Base-by-base conservation (phyloP, 92 coral and sea anemone species). In the Palythoa heliodiscus region DNA sequence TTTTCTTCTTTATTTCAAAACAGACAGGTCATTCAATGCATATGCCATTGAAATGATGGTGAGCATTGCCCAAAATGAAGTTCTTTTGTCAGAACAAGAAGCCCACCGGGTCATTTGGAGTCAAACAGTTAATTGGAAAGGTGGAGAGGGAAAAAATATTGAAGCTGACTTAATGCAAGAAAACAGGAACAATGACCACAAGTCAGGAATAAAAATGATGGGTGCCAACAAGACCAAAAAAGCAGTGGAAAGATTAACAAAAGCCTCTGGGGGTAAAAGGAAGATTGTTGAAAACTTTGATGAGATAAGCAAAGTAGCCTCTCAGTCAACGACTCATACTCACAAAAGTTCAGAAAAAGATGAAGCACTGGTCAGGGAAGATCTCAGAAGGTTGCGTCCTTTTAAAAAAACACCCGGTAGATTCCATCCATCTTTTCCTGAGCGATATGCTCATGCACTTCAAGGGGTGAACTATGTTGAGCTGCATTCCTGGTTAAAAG, bases 201-300 rank as follows among this genome's bases (percentile, higher is more conserved):
- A 29, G 1, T 29, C 35, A 29, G 35, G 35, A 29, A 29, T 29
- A 0, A 29, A 29, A 1, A 29, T 29, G 35, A 29, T 29, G 35
- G 35, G 35, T 29, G 35, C 35, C 35, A 29, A 29, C 35, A 29
- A 29, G 35, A 29, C 35, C 35, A 29, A 29, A 29, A 89, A 82
- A 86, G 89, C 92, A 14, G 73, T 89, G n/a, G 57, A 86, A 61
- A 73, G 89, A 69, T 60, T 70, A 52, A 89, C 84, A 24, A 86
- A 82, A 63, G 84, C 92, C 5, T 57, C 89, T 37, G 92, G 89
- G 38, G 92, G 92, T 2, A 68, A 79, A 22, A 86, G 76, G 54
- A 47, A 52, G 35, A 89, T 89, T 86, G 85, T 89, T n/a, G 84
- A 89, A 55, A 87, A 87, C 69, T 90, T 74, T 86, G 92, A 86